These are phyloP conservation scores for Hippocampus barbouri DNA, from an alignment of 2,113 vertebrate species.

Conservation along the genomic window DNA sequence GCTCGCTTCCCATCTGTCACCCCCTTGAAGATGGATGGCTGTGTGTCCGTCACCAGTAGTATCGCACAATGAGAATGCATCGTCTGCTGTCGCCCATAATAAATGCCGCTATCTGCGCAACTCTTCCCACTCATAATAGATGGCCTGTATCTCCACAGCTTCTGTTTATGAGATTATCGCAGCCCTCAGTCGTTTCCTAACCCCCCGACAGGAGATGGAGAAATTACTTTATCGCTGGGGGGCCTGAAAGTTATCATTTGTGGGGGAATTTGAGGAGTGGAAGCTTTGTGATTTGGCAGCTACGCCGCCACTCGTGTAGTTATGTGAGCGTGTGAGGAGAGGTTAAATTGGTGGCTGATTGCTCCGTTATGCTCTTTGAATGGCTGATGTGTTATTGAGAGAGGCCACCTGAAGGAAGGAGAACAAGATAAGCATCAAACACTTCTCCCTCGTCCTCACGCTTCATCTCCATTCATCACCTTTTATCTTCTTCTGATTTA, in stretches of 20 bases:
- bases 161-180: constrained; percentile 73
- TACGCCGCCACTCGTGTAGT: constrained; percentile 44
- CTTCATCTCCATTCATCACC: constrained; percentile 32
- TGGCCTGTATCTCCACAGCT: constrained; percentile 68
- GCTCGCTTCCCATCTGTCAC: constrained; percentile 55
- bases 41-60: constrained; percentile 69
- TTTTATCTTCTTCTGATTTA: constrained; percentile 45
- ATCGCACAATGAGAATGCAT: constrained; percentile 74
- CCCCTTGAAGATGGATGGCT: constrained; percentile 65
- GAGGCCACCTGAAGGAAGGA: constrained; percentile 56
- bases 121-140: constrained; percentile 69
- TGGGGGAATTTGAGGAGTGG: constrained; percentile 52
- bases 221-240: constrained; percentile 71
- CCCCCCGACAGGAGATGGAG: constrained; percentile 56
- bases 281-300: constrained; percentile 64
- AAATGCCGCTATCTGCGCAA: constrained; percentile 68
- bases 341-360: constrained; percentile 68
- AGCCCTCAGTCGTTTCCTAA: constrained; percentile 50
- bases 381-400: constrained; percentile 59
- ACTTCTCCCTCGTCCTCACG: constrained; percentile 24
- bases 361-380: constrained; percentile 59
- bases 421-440: constrained; percentile 46
- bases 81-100: constrained; percentile 71
- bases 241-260: constrained; percentile 68
- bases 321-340: constrained; percentile 50